phyloP scores from a whole-genome alignment of 2,113 vertebrate species.

The Euleptes europaea region DNA sequence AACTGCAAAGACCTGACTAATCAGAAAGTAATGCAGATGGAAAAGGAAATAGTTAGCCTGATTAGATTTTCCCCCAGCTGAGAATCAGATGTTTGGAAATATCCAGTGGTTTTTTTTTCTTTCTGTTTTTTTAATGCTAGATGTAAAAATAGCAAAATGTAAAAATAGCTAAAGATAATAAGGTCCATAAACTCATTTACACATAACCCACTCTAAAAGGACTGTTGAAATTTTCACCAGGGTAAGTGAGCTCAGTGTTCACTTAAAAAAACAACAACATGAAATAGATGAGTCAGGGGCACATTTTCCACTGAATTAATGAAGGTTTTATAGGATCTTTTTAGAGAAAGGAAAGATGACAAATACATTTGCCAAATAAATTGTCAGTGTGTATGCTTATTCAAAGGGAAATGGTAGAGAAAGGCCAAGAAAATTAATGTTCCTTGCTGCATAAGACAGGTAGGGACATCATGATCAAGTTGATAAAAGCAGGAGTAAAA shows the following conservation, averaged over 20 bases:
- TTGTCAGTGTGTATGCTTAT: accelerated
- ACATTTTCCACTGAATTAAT: not conserved
- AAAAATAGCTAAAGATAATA: conserved; percentile 39
- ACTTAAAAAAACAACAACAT: not conserved
- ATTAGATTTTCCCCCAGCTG: conserved; percentile 68
- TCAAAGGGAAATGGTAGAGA: not conserved
- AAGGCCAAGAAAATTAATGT: not conserved
- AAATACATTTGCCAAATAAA: not conserved
- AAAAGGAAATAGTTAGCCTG: conserved; percentile 71
- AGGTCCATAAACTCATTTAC: conserved; percentile 5
- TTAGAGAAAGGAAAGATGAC: not conserved
- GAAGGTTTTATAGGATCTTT: not conserved
- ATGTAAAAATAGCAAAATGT: conserved; percentile 34
- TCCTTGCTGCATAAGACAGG: not conserved
- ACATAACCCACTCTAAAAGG: not conserved
- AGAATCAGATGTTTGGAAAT: conserved; percentile 72
- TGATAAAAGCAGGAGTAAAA: not conserved
- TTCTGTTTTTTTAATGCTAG: conserved; percentile 49
- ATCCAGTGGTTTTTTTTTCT: conserved; percentile 47
- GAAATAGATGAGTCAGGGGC: not conserved
- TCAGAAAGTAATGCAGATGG: conserved; percentile 66
- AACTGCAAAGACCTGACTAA: conserved; percentile 64
- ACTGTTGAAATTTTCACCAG: too few species aligned
- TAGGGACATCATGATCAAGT: not conserved
- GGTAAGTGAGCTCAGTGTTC: not conserved